phyloP scores from a whole-genome alignment of 2,113 vertebrate species.

The Mustela nigripes region DNA sequence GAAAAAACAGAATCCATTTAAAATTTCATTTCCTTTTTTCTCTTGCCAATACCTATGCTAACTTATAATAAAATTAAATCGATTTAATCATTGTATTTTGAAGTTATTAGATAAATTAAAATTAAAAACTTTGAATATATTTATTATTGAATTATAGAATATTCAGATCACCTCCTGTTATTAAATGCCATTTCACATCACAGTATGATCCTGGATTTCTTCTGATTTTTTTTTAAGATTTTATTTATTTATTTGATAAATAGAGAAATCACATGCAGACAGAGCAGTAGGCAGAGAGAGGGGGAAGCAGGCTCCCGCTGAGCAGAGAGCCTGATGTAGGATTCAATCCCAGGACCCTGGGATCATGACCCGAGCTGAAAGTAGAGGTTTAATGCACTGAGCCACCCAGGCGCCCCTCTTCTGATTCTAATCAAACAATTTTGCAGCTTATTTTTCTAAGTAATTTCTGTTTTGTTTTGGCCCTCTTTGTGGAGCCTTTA shows the following conservation, averaged over 20 bases:
- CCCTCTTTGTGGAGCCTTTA: neutral
- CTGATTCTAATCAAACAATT: neutral
- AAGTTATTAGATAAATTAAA: constrained; percentile 10
- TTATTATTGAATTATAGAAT: constrained; percentile 48
- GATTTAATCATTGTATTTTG: neutral
- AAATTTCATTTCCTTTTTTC: constrained; percentile 2
- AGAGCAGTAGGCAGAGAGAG: too few relatives aligned
- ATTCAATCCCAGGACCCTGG: too few relatives aligned
- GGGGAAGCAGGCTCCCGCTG: too few relatives aligned
- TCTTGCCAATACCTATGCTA: neutral
- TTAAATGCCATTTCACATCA: constrained; percentile 10
- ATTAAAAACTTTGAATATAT: neutral
- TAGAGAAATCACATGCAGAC: too few relatives aligned
- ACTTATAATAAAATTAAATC: constrained; percentile 7
- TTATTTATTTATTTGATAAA: too few relatives aligned
- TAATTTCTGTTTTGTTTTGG: neutral
- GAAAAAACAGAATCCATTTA: neutral
- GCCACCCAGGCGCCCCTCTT: neutral
- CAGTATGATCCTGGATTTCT: neutral
- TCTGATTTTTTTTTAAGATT: neutral
- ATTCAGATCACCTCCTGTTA: neutral
- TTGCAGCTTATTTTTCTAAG: constrained; percentile 16
- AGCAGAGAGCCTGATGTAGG: too few relatives aligned
- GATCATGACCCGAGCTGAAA: too few relatives aligned
- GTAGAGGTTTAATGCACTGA: too few relatives aligned